Conservation (phyloP, 2,888 invertebrate species). For the Trypoxylon attenuatum region DNA sequence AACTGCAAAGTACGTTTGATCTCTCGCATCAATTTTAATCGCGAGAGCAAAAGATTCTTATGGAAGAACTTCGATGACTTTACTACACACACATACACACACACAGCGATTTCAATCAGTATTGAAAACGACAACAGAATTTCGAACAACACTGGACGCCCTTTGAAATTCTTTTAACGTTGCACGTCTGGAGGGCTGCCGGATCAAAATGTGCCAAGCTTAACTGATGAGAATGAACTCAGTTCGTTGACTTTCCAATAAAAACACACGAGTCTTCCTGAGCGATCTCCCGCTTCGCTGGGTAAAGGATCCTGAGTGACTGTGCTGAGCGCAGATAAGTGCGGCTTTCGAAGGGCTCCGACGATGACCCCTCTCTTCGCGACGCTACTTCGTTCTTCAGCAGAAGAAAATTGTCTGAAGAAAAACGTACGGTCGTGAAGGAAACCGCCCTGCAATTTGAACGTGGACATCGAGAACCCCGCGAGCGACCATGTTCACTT, state of each 20-base stretch:
- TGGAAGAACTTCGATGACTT: no score
- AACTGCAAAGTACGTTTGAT: conserved; percentile 66
- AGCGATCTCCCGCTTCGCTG: conserved; percentile 36
- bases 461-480: conserved; percentile 4
- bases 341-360: no score
- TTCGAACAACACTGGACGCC: no score
- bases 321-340: neutral
- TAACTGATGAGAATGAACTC: neutral
- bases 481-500: conserved; percentile 31
- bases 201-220: no score
- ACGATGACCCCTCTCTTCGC: no score
- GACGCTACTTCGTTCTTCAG: neutral
- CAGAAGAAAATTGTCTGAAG: neutral
- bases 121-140: no score
- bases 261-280: conserved; percentile 13
- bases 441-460: conserved; percentile 4
- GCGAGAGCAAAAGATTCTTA: no score
- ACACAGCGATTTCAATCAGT: no score
- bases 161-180: no score
- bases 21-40: conserved; percentile 19
- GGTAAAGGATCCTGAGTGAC: conserved; percentile 11
- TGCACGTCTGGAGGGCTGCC: no score
- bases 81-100: no score
- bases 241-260: conserved; percentile 4
- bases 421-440: neutral